Base-by-base conservation (phyloP, 2,888 invertebrate genomes). In the Aspidapion aeneum region DNA sequence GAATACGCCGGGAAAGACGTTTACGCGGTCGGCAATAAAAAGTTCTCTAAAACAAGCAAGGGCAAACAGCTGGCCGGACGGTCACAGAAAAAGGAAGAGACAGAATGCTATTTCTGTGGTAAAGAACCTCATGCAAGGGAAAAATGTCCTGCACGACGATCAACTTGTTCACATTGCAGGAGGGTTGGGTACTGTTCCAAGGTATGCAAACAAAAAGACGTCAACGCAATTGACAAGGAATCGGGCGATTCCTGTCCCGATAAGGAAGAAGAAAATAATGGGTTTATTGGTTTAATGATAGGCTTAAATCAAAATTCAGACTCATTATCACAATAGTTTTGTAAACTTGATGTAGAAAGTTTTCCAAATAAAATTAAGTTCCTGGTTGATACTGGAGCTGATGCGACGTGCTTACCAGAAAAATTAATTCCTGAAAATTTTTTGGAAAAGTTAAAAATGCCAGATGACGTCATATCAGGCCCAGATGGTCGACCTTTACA, bases 371-470 rank as follows among this genome's bases (percentile, higher is more conserved):
- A 18, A 22, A 22, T 49, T 17, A 56, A 56, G 49, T 49, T 62
- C 1, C 9, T 62, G 17, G 22, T 62, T 9, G 62, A 62, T 21
- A 60, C 58, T 5, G 63, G 63, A 60, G 63, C 63, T 55, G 63
- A 63, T 54, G 55, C 60, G n/a, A 60, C 19, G 9, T 62, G 63
- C 49, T 2, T 63, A 16, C 59, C 63, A 54, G 18, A 17, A 21
- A 62, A 49, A 17, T 21, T 18, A 18, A n/a, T 62, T 57, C 9
- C 58, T 5, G 50, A 62, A 60, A 2, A 18, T 12, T 19, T 56
- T 56, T 56, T 56, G 18, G 18, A 7, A 7, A 56, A 56, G 18
- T 20, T 56, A 20, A 21, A 56, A 56, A 16, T n/a, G n/a, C n/a
- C n/a, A n/a, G n/a, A n/a, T n/a, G n/a, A n/a, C n/a, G n/a, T n/a